Conservation (phyloP, 2,797 vertebrate genomes). For the Bradypus variegatus region DNA sequence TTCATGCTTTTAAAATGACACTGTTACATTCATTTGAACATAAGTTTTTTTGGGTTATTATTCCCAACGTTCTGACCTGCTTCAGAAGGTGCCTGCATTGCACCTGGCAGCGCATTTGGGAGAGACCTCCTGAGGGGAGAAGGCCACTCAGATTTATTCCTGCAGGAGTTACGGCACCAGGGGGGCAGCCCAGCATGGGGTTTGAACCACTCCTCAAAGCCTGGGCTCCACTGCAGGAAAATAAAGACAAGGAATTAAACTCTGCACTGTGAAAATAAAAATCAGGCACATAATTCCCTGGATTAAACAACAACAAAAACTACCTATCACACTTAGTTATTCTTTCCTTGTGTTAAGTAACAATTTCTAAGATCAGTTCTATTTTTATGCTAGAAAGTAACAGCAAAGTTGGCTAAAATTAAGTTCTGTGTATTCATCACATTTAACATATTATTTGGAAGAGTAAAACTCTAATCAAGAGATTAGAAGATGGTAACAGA, state of each 20-base stretch:
- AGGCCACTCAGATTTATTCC: slow-evolving; percentile 92
- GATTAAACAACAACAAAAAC: slow-evolving; percentile 22
- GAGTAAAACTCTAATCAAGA: too few species aligned
- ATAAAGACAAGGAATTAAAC: slow-evolving; percentile 72
- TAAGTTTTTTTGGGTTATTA: slow-evolving; percentile 24
- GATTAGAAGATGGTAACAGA: neutral
- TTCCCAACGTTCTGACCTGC: too few species aligned
- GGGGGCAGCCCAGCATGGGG: too few species aligned
- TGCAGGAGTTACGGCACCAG: slow-evolving; percentile 79
- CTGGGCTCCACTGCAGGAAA: slow-evolving; percentile 87
- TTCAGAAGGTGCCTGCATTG: too few species aligned
- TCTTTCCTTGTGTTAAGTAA: too few species aligned
- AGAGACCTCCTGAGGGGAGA: slow-evolving; percentile 90
- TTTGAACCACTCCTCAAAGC: slow-evolving; percentile 93
- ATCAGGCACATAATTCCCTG: neutral
- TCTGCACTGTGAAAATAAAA: neutral
- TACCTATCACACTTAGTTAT: too few species aligned
- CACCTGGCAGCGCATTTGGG: slow-evolving; percentile 78
- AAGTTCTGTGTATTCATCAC: too few species aligned
- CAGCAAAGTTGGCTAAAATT: too few species aligned
- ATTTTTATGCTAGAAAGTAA: too few species aligned
- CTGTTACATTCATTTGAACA: slow-evolving; percentile 7
- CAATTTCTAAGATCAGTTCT: too few species aligned
- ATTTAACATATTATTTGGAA: too few species aligned
- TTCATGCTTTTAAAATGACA: neutral